phyloP scores from a whole-genome alignment of 2,888 invertebrate genomes.

The Xylophagus ater region DNA sequence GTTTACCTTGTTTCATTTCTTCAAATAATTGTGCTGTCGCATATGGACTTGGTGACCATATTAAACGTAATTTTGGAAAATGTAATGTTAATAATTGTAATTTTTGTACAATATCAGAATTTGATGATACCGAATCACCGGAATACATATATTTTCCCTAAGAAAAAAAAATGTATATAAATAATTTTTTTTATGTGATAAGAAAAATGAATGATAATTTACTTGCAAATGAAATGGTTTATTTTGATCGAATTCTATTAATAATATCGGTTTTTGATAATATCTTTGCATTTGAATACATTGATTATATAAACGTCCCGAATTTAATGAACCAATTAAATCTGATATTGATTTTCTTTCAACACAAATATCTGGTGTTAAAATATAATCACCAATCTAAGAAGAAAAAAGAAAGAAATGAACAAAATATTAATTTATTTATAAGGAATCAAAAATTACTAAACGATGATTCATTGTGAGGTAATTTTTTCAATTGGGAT shows the following conservation, averaged over 20 bases:
- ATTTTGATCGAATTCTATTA: constrained; percentile 94
- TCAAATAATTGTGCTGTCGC: constrained; percentile 93
- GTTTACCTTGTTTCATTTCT: constrained; percentile 80
- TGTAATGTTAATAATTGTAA: constrained; percentile 87
- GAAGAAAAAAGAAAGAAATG: constrained; percentile 11
- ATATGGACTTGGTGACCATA: constrained; percentile 95
- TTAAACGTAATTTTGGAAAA: constrained; percentile 82
- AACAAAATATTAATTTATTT: too few species aligned
- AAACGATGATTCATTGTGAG: too few species aligned
- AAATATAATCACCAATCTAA: constrained; percentile 92
- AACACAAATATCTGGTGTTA: constrained; percentile 92
- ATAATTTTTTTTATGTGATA: not conserved
- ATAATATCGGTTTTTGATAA: constrained; percentile 76
- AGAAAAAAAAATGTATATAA: not conserved
- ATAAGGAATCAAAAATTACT: too few species aligned
- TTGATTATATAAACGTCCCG: constrained; percentile 91
- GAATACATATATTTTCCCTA: constrained; percentile 73
- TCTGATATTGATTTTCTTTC: constrained; percentile 95
- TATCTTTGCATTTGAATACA: constrained; percentile 86
- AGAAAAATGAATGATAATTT: constrained; percentile 16
- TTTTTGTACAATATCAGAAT: constrained; percentile 72
- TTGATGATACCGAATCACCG: constrained; percentile 51
- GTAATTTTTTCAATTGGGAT: too few species aligned
- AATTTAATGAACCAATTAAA: constrained; percentile 88
- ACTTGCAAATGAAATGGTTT: constrained; percentile 84